Evolutionary conservation across 2,888 invertebrate genomes (phyloP).

Genomic region (Stratiomys singularior): DNA sequence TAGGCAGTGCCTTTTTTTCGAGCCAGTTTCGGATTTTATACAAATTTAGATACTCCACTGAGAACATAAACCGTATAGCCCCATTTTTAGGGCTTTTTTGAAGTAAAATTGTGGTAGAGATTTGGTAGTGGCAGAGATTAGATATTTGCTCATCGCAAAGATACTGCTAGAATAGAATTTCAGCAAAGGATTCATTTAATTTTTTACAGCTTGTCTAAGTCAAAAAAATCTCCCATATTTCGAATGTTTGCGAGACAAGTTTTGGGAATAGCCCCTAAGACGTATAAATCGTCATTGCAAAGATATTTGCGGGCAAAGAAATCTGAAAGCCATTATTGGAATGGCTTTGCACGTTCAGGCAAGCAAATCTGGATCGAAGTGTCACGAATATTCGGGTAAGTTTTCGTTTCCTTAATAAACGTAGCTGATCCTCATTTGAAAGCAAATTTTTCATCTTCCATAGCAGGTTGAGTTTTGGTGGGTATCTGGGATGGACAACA

Average conservation of each 20-base stretch:
- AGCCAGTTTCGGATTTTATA: constrained; percentile 51
- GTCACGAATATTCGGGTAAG: too few species aligned
- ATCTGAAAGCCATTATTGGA: too few species aligned
- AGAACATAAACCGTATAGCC: constrained; percentile 53
- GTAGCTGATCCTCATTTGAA: too few species aligned
- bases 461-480: too few species aligned
- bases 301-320: background rate
- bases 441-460: too few species aligned
- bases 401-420: too few species aligned
- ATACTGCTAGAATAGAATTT: constrained; percentile 3
- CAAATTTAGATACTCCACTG: constrained; percentile 50
- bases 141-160: constrained; percentile 56
- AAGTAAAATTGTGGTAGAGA: constrained; percentile 57
- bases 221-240: background rate
- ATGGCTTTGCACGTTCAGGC: too few species aligned
- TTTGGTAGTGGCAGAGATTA: constrained; percentile 55
- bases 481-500: too few species aligned
- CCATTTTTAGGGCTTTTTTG: constrained; percentile 53
- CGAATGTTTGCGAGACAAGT: background rate
- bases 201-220: constrained; percentile 17
- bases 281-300: background rate
- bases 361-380: too few species aligned
- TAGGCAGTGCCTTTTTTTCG: constrained; percentile 44
- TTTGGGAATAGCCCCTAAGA: background rate
- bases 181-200: constrained; percentile 27